Conservation (phyloP, 2,888 invertebrate genomes). For the Leptopterna dolabrata region DNA sequence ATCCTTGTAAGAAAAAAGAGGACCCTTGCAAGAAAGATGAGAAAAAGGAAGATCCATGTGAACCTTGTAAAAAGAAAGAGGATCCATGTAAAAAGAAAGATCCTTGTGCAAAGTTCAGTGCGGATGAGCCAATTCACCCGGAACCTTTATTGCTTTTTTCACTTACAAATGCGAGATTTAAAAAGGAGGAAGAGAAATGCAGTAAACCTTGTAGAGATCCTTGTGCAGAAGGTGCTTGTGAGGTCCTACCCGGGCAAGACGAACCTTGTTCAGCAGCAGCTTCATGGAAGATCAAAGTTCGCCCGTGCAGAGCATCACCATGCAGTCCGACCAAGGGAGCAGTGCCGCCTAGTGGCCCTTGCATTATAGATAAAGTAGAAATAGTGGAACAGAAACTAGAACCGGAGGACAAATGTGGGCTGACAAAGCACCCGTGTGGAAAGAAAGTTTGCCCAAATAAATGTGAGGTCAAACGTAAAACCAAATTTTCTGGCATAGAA, state of each 20-base stretch:
- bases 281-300: constrained; percentile 38
- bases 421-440: constrained; percentile 6
- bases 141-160: background rate
- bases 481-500: background rate
- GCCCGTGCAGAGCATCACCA: background rate
- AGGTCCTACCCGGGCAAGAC: background rate
- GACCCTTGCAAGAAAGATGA: constrained; percentile 48
- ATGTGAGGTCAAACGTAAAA: constrained; percentile 6
- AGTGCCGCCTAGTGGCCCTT: background rate
- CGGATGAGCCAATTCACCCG: background rate
- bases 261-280: background rate
- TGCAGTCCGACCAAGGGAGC: background rate
- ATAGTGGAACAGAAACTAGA: background rate
- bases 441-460: constrained; percentile 18
- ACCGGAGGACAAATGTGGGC: background rate
- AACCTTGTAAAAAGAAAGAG: constrained; percentile 49
- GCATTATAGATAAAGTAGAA: background rate
- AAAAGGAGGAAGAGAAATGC: background rate
- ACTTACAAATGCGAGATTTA: background rate
- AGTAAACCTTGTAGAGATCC: constrained; percentile 16
- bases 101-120: background rate
- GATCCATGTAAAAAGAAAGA: constrained; percentile 51
- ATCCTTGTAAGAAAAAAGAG: constrained; percentile 48
- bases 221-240: constrained; percentile 18
- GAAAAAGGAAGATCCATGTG: constrained; percentile 43